Evolutionary conservation across 2,888 invertebrate species (phyloP), one percentile per base, ranked within the genome.

Genomic region (Hirtodrosophila confusa): DNA sequence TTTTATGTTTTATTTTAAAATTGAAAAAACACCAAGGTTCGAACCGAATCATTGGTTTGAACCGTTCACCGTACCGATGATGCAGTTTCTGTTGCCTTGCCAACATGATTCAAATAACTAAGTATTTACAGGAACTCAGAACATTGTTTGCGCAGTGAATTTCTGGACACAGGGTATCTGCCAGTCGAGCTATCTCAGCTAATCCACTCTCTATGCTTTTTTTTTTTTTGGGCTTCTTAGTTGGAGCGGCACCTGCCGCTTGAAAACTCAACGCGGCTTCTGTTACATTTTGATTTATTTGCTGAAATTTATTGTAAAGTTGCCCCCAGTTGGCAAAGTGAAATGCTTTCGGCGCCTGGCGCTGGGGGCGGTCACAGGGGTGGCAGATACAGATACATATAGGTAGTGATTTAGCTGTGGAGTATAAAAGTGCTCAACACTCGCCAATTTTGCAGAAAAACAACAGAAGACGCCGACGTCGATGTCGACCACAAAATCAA

Each of bases 271-370:
- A 64, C 86, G 63, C 74, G 83, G 82, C 84, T 86, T 80, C 75
- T 72, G 75, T 83, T 73, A 82, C 86, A 83, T 86, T 84, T 84
- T 84, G 83, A 84, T 84, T 84, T 84, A 84, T 84, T 84, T 84
- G 87, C 75, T 75, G 79, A 87, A 87, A 80, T 84, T 84, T 85
- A 80, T 85, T 84, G 87, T 87, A 76, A 86, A 82, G 74, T 75
- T 77, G 69, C 68, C 60, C 44, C 54, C 75, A 62, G 61, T 62
- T 65, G 57, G 43, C 60, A 65, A 69, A 75, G 64, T 73, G 65
- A 73, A 71, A 73, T 73, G 60, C 55, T 53, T 70, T 55, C 55
- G 44, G 51, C 53, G 51, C 12, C 1, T 11, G 11, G 48, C 39
- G 11, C 27, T 17, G 11, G 35, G 11, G 11, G 17, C 7, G 7